Evolutionary conservation across 2,797 vertebrate species (phyloP), one percentile per base, ranked within the genome.

Genomic region (Crenichthys baileyi): DNA sequence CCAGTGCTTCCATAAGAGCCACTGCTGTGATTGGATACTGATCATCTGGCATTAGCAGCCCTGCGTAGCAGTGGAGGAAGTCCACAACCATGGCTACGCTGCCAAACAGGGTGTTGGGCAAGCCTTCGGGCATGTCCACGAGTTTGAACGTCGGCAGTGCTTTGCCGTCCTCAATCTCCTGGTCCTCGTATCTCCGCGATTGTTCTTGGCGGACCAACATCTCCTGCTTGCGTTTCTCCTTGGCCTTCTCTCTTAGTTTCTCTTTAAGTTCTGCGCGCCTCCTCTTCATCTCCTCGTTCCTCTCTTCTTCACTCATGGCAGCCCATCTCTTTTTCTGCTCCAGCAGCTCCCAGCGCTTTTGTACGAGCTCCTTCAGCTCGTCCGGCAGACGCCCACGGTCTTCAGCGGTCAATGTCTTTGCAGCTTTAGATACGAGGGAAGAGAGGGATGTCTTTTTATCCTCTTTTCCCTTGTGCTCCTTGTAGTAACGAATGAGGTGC

Each of bases 41-140:
- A 85, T 97, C 97, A 51, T 99, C 97, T 0, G 98, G 98, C 93
- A 98, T 96, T 79, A 99, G 92, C 0, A 99, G 92, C 51, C 97
- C 97, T 0, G 97, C 95, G 7, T 98, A 99, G 92, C 97, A 98
- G 89, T 97, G 96, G 56, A 99, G 94, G 88, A 99, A 99, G 80
- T 99, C 98, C 22, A 97, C 96, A 0, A 99, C 96, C 97, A 99
- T 97, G 46, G 98, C 98, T 0, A 99, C 95, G 0, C 98, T 97
- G 0, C 98, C 98, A 63, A 99, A 99, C 36, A 99, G 95, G 0
- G 97, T 94, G 75, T 99, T 99, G 75, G 98, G 98, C 85, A 99
- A 89, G 0, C 98, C 98, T 83, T 99, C 98, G 0, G 98, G 98
- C 83, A 97, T 99, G 92, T 99, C 98, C 29, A 98, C 97, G 24